These are phyloP conservation scores for Monopis laevigella DNA, from an alignment of 2,888 invertebrate species.

Conservation along the genomic window DNA sequence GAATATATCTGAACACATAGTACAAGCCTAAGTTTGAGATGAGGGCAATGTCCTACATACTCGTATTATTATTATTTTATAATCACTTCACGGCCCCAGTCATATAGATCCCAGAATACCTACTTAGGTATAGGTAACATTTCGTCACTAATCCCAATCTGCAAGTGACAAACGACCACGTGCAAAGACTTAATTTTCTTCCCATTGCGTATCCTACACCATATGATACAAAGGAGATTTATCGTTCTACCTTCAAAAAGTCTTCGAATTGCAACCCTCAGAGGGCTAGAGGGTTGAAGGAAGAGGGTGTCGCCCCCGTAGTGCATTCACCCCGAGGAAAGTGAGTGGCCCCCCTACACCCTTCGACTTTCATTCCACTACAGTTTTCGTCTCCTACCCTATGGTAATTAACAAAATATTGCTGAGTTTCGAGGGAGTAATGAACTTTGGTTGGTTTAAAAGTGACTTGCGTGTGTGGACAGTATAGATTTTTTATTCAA, in stretches of 20 bases:
- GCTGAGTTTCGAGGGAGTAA: constrained; percentile 31
- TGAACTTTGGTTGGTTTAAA: neutral
- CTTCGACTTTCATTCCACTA: constrained; percentile 47
- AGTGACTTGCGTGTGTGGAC: neutral
- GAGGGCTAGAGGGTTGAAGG: constrained; percentile 39
- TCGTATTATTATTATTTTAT: too few relatives aligned
- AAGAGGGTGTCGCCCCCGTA: constrained; percentile 44
- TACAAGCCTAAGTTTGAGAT: too few relatives aligned
- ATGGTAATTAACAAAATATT: constrained; percentile 54
- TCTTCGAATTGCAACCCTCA: constrained; percentile 45
- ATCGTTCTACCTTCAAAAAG: constrained; percentile 39
- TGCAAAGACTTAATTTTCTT: constrained; percentile 18
- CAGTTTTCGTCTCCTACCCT: constrained; percentile 37
- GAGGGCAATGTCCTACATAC: too few relatives aligned
- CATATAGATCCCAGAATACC: too few relatives aligned
- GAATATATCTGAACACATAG: too few relatives aligned
- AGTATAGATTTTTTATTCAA: neutral
- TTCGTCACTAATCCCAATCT: too few relatives aligned
- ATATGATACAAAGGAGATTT: constrained; percentile 1
- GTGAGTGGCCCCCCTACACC: constrained; percentile 40
- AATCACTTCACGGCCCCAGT: too few relatives aligned
- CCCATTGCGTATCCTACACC: neutral
- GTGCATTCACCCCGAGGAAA: constrained; percentile 66
- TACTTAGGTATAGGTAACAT: too few relatives aligned
- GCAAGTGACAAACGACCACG: too few relatives aligned